Percentiles rank a stretch among this genome's conserved stretches.
These are phyloP conservation scores for Arenaria interpres DNA, from an alignment of 2,113 vertebrate genomes.

Conservation along the genomic window DNA sequence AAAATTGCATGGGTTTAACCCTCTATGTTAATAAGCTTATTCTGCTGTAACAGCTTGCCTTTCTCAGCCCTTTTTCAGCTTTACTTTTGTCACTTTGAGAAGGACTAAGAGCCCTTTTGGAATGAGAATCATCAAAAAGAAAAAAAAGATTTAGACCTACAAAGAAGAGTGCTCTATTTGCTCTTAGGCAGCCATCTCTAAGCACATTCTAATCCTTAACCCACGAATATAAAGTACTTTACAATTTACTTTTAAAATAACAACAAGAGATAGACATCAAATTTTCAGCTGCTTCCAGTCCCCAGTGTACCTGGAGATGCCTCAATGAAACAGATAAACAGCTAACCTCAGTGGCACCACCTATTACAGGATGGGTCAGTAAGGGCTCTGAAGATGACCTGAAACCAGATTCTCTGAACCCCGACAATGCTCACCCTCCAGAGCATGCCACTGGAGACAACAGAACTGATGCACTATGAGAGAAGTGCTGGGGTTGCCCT, in stretches of 20 bases:
- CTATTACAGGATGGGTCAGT: not conserved
- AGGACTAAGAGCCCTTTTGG: not conserved
- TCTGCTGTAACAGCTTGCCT: not conserved
- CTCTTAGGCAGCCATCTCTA: not conserved
- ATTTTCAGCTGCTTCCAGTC: not conserved
- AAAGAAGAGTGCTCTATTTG: not conserved
- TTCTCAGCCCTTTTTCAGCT: conserved; percentile 11
- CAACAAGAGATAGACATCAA: not conserved
- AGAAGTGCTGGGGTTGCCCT: not conserved
- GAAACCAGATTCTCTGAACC: not conserved
- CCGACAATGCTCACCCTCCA: not conserved
- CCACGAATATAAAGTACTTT: not conserved
- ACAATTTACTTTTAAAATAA: not conserved
- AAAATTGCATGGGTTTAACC: not conserved
- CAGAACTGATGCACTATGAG: not conserved
- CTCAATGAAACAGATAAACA: not conserved
- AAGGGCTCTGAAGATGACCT: not conserved
- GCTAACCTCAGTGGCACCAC: not conserved
- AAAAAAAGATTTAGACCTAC: not conserved
- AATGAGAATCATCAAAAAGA: not conserved
- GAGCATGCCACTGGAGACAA: not conserved
- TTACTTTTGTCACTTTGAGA: not conserved
- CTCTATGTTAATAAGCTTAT: not conserved
- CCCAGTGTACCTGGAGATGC: not conserved
- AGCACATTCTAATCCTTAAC: not conserved